A percentile compares a stretch with the other conserved stretches of the same genome.
Conservation (phyloP, 2,113 vertebrate species). For the Galemys pyrenaicus region DNA sequence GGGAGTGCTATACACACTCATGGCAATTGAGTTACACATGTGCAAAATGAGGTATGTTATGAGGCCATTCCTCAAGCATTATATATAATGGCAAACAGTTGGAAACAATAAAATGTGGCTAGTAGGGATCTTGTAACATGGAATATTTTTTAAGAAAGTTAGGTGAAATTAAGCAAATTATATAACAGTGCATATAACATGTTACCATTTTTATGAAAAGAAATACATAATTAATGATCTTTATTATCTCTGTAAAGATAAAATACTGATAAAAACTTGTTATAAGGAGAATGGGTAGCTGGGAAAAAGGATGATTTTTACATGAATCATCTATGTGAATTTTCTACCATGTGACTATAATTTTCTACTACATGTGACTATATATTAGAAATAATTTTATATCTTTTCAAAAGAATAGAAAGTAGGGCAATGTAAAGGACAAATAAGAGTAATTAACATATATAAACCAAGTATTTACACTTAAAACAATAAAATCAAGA, state of each 20-base stretch:
- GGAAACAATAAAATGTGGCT: neutral
- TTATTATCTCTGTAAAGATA: neutral
- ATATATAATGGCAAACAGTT: neutral
- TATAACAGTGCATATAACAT: neutral
- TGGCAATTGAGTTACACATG: neutral
- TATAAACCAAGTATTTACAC: neutral
- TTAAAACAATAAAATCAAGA: constrained; percentile 37
- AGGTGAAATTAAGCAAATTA: constrained; percentile 13
- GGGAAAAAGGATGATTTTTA: neutral
- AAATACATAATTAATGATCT: constrained; percentile 35
- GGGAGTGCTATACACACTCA: neutral
- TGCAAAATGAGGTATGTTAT: neutral
- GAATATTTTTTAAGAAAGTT: neutral
- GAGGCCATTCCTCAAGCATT: neutral
- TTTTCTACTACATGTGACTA: neutral
- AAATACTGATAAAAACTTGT: neutral
- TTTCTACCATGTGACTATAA: neutral
- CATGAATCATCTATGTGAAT: neutral
- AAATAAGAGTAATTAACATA: constrained; percentile 28
- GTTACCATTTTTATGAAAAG: neutral
- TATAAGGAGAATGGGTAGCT: neutral
- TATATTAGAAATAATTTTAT: constrained; percentile 32
- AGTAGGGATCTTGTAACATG: neutral
- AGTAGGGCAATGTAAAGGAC: neutral
- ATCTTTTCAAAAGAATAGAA: constrained; percentile 47